Evolutionary conservation across 2,888 invertebrate species (phyloP).

Genomic region (Xestia rhomboidea): DNA sequence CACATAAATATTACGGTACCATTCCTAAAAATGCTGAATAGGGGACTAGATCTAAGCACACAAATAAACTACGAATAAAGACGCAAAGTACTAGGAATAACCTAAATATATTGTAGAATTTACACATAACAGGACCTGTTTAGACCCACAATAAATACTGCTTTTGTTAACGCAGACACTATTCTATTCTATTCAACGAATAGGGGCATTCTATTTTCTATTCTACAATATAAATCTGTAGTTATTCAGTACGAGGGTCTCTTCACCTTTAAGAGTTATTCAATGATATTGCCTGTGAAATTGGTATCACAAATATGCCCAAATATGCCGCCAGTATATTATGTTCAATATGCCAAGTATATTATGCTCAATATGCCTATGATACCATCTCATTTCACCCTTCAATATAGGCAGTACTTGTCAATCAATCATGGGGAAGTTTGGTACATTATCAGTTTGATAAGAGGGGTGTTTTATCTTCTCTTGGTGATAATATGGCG

Average conservation of each 20-base stretch:
- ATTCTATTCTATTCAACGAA: constrained; percentile 33
- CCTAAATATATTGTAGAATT: constrained; percentile 44
- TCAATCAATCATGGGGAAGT: constrained; percentile 64
- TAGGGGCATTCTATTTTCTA: constrained; percentile 32
- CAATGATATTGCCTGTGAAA: constrained; percentile 82
- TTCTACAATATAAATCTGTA: constrained; percentile 55
- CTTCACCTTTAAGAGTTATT: constrained; percentile 71
- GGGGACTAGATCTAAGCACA: background rate
- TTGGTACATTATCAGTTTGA: constrained; percentile 46
- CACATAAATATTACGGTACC: background rate
- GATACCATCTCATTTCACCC: constrained; percentile 67
- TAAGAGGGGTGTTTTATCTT: constrained; percentile 31
- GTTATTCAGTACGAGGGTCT: constrained; percentile 57
- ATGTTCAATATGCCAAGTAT: constrained; percentile 53
- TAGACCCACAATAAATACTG: constrained; percentile 57
- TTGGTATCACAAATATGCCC: constrained; percentile 69
- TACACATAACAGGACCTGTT: constrained; percentile 26
- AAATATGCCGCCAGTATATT: constrained; percentile 38
- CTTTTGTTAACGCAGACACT: constrained; percentile 49
- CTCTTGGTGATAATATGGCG: constrained; percentile 11
- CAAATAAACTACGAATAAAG: constrained; percentile 4
- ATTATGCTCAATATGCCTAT: constrained; percentile 56
- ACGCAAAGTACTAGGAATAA: constrained; percentile 23
- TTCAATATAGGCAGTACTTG: constrained; percentile 62
- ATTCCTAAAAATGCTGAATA: constrained; percentile 18